phyloP scores from a whole-genome alignment of 2,888 invertebrate species.

The Morpho achilles region DNA sequence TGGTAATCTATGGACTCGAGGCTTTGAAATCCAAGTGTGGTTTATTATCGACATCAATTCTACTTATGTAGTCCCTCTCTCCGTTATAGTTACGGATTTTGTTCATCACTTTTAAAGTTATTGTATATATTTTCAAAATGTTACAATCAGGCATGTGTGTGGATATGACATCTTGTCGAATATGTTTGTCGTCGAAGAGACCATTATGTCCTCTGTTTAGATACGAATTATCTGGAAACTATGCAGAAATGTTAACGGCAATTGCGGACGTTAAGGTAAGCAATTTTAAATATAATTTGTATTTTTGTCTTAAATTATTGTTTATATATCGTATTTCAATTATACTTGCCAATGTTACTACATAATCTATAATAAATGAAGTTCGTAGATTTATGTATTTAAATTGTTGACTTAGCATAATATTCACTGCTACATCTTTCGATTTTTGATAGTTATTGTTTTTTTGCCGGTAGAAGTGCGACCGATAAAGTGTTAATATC shows the following conservation, averaged over 20 bases:
- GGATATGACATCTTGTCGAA: slow-evolving; percentile 65
- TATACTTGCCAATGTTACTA: too few relatives aligned
- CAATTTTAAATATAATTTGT: slow-evolving; percentile 9
- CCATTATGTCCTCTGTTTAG: slow-evolving; percentile 67
- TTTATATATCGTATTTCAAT: too few relatives aligned
- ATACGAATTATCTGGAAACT: slow-evolving; percentile 71
- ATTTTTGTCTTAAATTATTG: too few relatives aligned
- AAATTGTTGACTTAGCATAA: too few relatives aligned
- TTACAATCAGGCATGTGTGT: slow-evolving; percentile 44
- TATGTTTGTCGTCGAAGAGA: slow-evolving; percentile 65
- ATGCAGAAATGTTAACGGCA: slow-evolving; percentile 74
- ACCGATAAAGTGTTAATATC: too few relatives aligned
- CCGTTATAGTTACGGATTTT: slow-evolving; percentile 42
- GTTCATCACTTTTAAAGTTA: slow-evolving; percentile 39
- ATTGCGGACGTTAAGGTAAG: slow-evolving; percentile 71
- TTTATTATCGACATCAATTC: slow-evolving; percentile 22
- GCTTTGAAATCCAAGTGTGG: slow-evolving; percentile 10
- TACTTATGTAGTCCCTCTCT: slow-evolving; percentile 5
- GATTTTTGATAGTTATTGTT: too few relatives aligned
- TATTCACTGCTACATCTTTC: too few relatives aligned
- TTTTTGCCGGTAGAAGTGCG: too few relatives aligned
- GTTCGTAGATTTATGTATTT: too few relatives aligned
- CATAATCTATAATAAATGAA: too few relatives aligned
- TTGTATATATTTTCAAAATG: slow-evolving; percentile 41
- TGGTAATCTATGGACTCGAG: too few relatives aligned